Evolutionary conservation across 2,113 vertebrate species (phyloP), one percentile per base, ranked within the genome.

Genomic region (Urocitellus parryii): DNA sequence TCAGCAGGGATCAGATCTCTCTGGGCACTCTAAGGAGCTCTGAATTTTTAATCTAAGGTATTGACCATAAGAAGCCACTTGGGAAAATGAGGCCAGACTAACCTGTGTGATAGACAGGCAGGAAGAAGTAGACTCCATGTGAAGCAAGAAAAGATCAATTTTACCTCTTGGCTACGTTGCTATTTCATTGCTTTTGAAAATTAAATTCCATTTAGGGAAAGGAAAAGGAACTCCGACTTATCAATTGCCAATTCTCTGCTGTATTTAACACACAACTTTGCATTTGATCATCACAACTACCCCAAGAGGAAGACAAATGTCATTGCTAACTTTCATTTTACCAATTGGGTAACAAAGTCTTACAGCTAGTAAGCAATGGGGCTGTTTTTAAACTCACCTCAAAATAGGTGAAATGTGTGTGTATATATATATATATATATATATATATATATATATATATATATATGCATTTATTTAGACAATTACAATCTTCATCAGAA

Each of bases 111-210:
- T 27, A 90, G 61, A 96, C 70, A 88, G n/a, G 58, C 16, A 37
- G 61, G 76, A 87, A 72, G 48, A 86, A 78, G 73, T 34, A 58
- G 12, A 96, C 32, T 96, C 34, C 61, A 25, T 29, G 29, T 67
- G 82, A 92, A 96, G 94, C 24, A 81, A 88, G 67, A 83, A 91
- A 96, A 85, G 63, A 91, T 96, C 82, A 84, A 18, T 96, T 93
- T 90, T 77, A 14, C n/a, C 63, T 96, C 51, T 94, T 92, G 85
- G 81, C 91, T 95, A 95, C 7, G 1, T 95, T 95, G 63, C 65
- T 42, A 83, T 93, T 63, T 90, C 85, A 95, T 48, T 96, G 82
- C 63, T 95, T 97, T 96, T 88, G 88, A 95, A 97, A 96, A 96
- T 95, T 96, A 96, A 96, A 72, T 97, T 95, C 53, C 56, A 95